Percentiles rank a stretch among this genome's conserved stretches.
Conservation (phyloP, 64 coral and sea anemone species). For the Montipora sp. region DNA sequence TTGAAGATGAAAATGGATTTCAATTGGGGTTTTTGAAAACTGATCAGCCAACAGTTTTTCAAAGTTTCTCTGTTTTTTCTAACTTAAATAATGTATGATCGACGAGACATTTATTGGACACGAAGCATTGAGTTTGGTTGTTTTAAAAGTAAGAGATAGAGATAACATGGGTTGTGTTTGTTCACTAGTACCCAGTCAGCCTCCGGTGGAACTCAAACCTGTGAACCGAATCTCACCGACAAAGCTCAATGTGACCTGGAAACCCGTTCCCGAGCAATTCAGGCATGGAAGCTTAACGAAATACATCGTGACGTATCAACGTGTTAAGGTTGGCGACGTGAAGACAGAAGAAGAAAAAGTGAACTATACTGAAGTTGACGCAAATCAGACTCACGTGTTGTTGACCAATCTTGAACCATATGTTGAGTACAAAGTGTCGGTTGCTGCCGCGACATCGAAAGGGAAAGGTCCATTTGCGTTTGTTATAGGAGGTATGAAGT, state of each 20-base stretch:
- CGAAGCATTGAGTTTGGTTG: too few species aligned
- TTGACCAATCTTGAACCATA: neutral
- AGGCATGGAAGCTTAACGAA: neutral
- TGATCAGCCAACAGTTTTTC: too few species aligned
- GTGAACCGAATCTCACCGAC: neutral
- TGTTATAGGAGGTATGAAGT: neutral
- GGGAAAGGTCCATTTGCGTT: neutral
- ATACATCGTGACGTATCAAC: constrained; percentile 6
- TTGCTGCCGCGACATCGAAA: neutral
- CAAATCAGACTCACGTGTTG: neutral
- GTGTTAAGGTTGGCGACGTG: neutral
- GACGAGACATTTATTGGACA: neutral
- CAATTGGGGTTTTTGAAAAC: too few species aligned
- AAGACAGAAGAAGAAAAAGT: too few species aligned
- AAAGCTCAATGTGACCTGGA: constrained; percentile 2
- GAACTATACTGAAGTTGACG: too few species aligned
- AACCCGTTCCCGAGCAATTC: neutral
- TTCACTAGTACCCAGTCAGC: constrained; percentile 11
- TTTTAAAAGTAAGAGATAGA: too few species aligned
- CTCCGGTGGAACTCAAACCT: neutral
- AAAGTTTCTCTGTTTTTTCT: too few species aligned
- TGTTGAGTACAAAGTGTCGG: neutral
- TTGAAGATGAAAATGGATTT: too few species aligned
- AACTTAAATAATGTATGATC: too few species aligned
- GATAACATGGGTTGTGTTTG: neutral